A percentile compares a stretch with the other conserved stretches of the same genome.
These are phyloP conservation scores for Manis pentadactyla DNA, from an alignment of 2,797 vertebrate species.

Conservation along the genomic window DNA sequence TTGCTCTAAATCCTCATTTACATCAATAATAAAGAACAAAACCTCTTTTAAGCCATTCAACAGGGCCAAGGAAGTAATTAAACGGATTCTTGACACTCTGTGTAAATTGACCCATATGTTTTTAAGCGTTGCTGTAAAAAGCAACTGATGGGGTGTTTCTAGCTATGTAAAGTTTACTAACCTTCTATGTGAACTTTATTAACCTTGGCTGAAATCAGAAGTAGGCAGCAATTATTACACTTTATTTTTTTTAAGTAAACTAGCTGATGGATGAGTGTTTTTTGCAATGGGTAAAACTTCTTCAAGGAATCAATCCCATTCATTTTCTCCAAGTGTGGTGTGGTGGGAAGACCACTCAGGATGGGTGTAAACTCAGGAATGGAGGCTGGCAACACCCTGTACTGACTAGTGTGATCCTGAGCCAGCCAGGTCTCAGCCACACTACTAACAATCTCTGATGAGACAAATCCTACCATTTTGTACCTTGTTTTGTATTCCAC, in stretches of 20 bases:
- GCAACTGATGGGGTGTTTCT: not conserved
- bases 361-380: accelerated
- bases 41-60: not conserved
- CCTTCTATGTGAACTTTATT: not conserved
- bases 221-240: not conserved
- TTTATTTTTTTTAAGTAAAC: constrained; percentile 14
- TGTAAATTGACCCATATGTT: not conserved
- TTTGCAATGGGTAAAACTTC: not conserved
- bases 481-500: not conserved
- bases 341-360: not conserved
- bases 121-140: not conserved
- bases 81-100: not conserved
- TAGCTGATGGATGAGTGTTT: not conserved
- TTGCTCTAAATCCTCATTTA: constrained; percentile 21
- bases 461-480: not conserved
- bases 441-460: not conserved
- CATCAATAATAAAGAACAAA: not conserved
- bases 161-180: not conserved
- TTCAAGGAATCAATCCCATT: not conserved
- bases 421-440: not conserved
- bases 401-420: not conserved
- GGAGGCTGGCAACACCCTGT: not conserved
- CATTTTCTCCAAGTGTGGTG: not conserved
- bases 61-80: not conserved
- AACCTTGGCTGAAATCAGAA: not conserved